Evolutionary conservation across 1,140 invertebrate genomes (phyloP), one percentile per base, ranked within the genome.

Genomic region (Acromyrmex echinatior): DNA sequence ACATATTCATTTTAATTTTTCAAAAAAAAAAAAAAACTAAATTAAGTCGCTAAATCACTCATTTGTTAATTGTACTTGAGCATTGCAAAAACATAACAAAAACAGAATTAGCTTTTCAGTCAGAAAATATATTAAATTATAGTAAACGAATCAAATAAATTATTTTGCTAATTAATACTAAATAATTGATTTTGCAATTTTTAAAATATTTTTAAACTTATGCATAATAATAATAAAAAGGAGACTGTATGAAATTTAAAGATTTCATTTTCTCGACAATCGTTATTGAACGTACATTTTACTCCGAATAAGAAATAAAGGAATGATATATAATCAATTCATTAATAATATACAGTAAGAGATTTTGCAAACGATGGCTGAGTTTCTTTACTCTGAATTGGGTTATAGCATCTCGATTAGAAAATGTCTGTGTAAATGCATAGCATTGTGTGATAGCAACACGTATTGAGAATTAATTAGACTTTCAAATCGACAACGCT

Each of bases 371-470:
- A 39, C 1, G 18, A 66, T 31, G 28, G 3, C 7, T 45, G 25
- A 49, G 39, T 66, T 79, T 49, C 60, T 31, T 12, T 18, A 35
- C 3, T 1, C 18, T 66, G 60, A 79, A 79, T 51, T 79, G 18
- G 12, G 2, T 45, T 66, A 49, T 16, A 49, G 25, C 45, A 51
- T 66, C 45, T 79, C 6, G 60, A 76, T 58, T 25, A 35, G 18
- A 66, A 28, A 12, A 79, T 65, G 60, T 16, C 25, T 31, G 12
- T 31, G 39, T 28, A 79, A 77, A 79, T 49, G 25, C 18, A 78
- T 66, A 12, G 16, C 76, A 49, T 49, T 49, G 39, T 79, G 25
- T 18, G 39, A n/a, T 49, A 49, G 14, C 3, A 16, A 18, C 12
- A 66, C 60, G 39, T 66, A 62, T 66, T 60, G 18, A 45, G 18